Base-by-base conservation (phyloP, 2,797 vertebrate species). In the Oreortyx pictus region DNA sequence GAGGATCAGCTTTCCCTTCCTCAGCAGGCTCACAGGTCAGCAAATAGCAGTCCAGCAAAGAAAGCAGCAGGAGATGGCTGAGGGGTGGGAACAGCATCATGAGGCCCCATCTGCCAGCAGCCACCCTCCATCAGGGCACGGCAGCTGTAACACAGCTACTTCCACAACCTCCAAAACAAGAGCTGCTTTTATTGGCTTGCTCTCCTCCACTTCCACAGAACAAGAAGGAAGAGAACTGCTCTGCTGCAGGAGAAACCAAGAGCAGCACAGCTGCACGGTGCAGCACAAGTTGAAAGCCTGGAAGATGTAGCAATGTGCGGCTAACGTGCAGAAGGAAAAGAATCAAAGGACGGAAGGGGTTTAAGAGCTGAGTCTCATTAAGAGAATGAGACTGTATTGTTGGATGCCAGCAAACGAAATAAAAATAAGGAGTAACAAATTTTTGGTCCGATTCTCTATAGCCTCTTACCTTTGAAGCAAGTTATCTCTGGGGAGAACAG, bases 81-180 rank as follows among this genome's bases (percentile, higher is more conserved):
- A 70, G 52, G 56, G 39, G 78, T 71, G 65, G 78, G 91, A 67
- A 84, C 67, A 35, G 89, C 74, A 79, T 31, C 78, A 29, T 50
- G 50, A 82, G 56, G 86, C 90, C 92, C 62, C 7, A 35, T 82
- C 90, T 88, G 49, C 60, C 83, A 82, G 81, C 86, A 92, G 83
- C 62, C 73, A 67, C 71, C 39, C 43, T 73, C 64, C 43, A 27
- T 16, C 86, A 88, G 68, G 60, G 56, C 68, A 86, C 73, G 82
- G 62, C 35, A 3, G 35, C n/a, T 17, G 33, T 57, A 82, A 61
- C 79, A 89, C 39, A 54, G 7, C 43, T 70, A 31, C 35, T 79
- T 86, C 37, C 39, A 24, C n/a, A 3, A 76, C 72, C 56, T 71
- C 19, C 80, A 52, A 68, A 95, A 67, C 17, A 84, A 49, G 29